These are phyloP conservation scores for Andrena minutula DNA, from an alignment of 2,888 invertebrate genomes.

Conservation along the genomic window DNA sequence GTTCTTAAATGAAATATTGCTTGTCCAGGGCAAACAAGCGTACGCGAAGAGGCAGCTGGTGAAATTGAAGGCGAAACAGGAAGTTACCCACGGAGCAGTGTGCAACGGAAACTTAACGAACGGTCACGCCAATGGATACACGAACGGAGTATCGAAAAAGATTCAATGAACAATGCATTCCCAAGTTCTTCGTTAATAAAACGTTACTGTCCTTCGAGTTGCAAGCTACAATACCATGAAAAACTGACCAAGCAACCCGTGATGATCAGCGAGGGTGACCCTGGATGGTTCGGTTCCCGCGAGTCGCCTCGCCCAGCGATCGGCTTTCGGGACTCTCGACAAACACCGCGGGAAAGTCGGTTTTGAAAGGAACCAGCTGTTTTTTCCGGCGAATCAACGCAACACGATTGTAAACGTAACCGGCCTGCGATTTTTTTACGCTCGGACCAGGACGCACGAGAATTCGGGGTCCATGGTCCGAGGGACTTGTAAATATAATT, in stretches of 20 bases:
- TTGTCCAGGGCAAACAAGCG: constrained; percentile 80
- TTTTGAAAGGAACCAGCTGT: constrained; percentile 20
- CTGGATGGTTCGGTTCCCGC: constrained; percentile 13
- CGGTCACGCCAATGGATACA: constrained; percentile 77
- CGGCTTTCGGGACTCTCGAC: neutral
- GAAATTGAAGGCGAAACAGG: constrained; percentile 62
- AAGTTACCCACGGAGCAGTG: constrained; percentile 21
- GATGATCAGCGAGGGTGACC: constrained; percentile 9
- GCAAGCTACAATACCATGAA: constrained; percentile 4
- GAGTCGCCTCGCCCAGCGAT: constrained; percentile 7
- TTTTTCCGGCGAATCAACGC: constrained; percentile 26
- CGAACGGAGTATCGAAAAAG: constrained; percentile 80
- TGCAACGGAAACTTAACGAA: constrained; percentile 73
- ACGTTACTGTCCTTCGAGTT: constrained; percentile 2
- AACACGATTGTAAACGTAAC: constrained; percentile 40
- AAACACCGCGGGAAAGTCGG: constrained; percentile 2
- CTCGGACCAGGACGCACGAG: constrained; percentile 33
- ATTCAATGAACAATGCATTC: constrained; percentile 72
- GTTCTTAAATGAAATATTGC: neutral
- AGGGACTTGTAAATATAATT: constrained; percentile 63
- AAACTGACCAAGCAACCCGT: constrained; percentile 2
- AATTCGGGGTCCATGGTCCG: constrained; percentile 28
- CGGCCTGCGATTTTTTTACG: constrained; percentile 54
- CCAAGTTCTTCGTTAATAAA: constrained; percentile 24
- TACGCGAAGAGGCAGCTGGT: constrained; percentile 77